These are phyloP conservation scores for Chrysolina haemoptera DNA, from an alignment of 2,888 invertebrate species.

Conservation along the genomic window DNA sequence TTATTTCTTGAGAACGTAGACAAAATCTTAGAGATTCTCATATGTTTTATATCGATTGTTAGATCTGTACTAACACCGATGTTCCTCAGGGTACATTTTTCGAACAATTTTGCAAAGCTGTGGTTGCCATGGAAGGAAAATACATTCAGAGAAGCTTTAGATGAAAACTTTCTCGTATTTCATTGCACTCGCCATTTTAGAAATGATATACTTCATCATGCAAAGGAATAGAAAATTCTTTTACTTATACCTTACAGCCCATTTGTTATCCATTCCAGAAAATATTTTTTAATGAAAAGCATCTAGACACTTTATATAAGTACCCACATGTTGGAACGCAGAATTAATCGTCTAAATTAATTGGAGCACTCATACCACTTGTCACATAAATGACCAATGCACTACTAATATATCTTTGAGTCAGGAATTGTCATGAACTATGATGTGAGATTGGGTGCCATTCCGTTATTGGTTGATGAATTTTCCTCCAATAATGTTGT, in stretches of 20 bases:
- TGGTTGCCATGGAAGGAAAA: too few species aligned
- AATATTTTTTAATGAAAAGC: not conserved
- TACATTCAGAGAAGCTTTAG: too few species aligned
- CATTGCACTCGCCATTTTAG: too few species aligned
- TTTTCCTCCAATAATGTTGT: not conserved
- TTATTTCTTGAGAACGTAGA: too few species aligned
- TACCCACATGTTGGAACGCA: conserved; percentile 7
- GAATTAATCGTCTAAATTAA: conserved; percentile 3
- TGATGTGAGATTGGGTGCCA: not conserved
- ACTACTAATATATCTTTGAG: not conserved
- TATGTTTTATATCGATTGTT: too few species aligned
- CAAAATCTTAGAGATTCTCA: too few species aligned
- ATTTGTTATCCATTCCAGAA: not conserved
- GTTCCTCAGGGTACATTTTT: too few species aligned
- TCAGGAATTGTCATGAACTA: not conserved
- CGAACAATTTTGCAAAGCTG: too few species aligned
- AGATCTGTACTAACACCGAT: too few species aligned
- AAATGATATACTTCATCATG: too few species aligned
- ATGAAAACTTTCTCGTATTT: too few species aligned
- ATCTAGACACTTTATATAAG: conserved; percentile 5
- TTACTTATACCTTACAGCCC: conserved; percentile 4
- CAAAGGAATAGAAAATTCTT: not conserved
- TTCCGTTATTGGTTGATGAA: not conserved
- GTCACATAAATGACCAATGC: not conserved
- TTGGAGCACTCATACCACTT: conserved; percentile 16